Evolutionary conservation across 2,888 invertebrate genomes (phyloP), one percentile per base, ranked within the genome.

Genomic region (Philereme transversata): DNA sequence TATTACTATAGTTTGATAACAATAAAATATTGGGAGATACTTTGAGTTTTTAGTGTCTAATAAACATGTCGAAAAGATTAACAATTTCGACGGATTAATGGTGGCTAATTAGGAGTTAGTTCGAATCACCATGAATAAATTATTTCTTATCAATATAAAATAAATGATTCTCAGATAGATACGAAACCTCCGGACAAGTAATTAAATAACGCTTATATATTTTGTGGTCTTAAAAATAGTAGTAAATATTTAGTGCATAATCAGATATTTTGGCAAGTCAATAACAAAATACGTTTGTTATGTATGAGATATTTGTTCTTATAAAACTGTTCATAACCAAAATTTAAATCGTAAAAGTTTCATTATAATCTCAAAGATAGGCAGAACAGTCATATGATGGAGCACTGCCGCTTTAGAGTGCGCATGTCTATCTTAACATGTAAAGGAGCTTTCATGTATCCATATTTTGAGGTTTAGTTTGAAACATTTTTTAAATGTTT

Each of bases 311-410:
- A 70, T 76, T 77, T 78, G 80, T 78, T 72, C 69, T 57, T 64
- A 62, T 66, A 69, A 74, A 77, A 73, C 70, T 78, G 81, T 84
- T 82, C 72, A 76, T 79, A 87, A 81, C 78, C 71, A 79, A 79
- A 81, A 85, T 81, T 79, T 76, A 82, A 85, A 83, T 79, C 78
- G 84, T 88, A 88, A 90, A 90, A 89, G 83, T 88, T 88, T 90
- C 88, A 86, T 89, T 89, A 87, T 89, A 89, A 90, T 86, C 84
- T 86, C 76, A 75, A 76, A 88, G 87, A 90, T 90, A 90, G 22
- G 82, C 82, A 79, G 83, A 83, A 85, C 88, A 84, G 89, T 89
- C 82, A 82, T 88, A 81, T 85, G 86, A 88, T 86, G 88, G 88
- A 89, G 81, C 75, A 82, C 81, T 82, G 75, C 75, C 76, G 71